These are phyloP conservation scores for Callyntrura sp. DNA, from an alignment of 2,888 invertebrate species.

Conservation along the genomic window DNA sequence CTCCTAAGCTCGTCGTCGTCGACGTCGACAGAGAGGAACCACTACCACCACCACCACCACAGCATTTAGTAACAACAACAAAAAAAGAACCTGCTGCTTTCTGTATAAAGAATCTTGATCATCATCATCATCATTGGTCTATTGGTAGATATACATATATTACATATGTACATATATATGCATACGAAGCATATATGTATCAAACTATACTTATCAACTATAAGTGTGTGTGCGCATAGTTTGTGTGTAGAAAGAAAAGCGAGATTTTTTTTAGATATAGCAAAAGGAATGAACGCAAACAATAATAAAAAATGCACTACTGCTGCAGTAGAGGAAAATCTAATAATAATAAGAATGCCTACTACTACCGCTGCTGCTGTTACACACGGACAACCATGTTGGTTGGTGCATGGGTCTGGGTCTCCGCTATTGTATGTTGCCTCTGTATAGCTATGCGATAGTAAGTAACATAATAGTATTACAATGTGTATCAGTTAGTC, in stretches of 20 bases:
- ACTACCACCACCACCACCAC: neutral
- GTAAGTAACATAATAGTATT: neutral
- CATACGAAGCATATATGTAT: neutral
- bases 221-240: neutral
- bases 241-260: neutral
- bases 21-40: constrained; percentile 36
- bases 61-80: neutral
- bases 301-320: constrained; percentile 17
- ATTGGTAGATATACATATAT: neutral
- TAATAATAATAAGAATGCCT: neutral
- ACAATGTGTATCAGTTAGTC: neutral
- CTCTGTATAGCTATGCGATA: neutral
- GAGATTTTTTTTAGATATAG: no score
- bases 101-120: neutral
- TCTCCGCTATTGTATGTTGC: neutral
- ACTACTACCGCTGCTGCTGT: no score
- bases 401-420: neutral
- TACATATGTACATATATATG: neutral
- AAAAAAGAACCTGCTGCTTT: constrained; percentile 49
- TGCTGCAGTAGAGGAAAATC: neutral
- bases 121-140: constrained; percentile 8
- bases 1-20: neutral
- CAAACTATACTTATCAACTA: no score
- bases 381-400: no score
- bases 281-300: neutral